phyloP scores from a whole-genome alignment of 2,113 vertebrate species.

The Oenanthe oenanthe region DNA sequence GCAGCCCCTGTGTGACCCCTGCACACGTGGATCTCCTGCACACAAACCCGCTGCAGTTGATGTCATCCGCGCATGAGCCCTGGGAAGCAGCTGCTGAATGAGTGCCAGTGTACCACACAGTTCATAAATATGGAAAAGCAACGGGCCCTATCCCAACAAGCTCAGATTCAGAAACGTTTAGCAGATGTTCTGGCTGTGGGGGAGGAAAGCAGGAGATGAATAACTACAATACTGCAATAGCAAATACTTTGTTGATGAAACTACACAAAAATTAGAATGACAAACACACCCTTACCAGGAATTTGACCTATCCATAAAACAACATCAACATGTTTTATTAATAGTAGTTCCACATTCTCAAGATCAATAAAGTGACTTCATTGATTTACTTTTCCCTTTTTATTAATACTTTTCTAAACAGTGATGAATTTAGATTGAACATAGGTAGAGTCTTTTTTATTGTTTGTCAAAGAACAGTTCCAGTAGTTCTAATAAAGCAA shows the following conservation, averaged over 20 bases:
- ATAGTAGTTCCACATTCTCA: slow-evolving; percentile 33
- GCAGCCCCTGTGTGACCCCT: slow-evolving; percentile 35
- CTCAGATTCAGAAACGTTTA: slow-evolving; percentile 53
- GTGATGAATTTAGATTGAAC: not conserved
- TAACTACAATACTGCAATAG: slow-evolving; percentile 52
- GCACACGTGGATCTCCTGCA: slow-evolving; percentile 23
- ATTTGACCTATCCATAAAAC: slow-evolving; percentile 35
- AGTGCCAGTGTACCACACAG: slow-evolving; percentile 61
- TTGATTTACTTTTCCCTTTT: slow-evolving; percentile 24
- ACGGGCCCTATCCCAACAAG: slow-evolving; percentile 51
- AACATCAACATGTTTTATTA: slow-evolving; percentile 40
- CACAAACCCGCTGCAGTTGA: not conserved
- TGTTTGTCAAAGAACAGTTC: not conserved
- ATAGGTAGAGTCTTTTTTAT: not conserved
- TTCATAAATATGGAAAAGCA: slow-evolving; percentile 60
- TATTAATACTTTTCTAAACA: slow-evolving; percentile 22
- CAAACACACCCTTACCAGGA: slow-evolving; percentile 32
- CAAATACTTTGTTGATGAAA: slow-evolving; percentile 63
- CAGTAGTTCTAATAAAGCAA: not conserved
- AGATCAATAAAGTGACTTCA: slow-evolving; percentile 39
- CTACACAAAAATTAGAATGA: slow-evolving; percentile 33
- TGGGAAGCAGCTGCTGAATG: slow-evolving; percentile 31
- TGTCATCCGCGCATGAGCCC: not conserved
- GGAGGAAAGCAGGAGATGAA: slow-evolving; percentile 55
- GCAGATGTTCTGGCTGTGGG: slow-evolving; percentile 64